Evolutionary conservation across 2,888 invertebrate species (phyloP).

Genomic region (Amphiduros pacificus): DNA sequence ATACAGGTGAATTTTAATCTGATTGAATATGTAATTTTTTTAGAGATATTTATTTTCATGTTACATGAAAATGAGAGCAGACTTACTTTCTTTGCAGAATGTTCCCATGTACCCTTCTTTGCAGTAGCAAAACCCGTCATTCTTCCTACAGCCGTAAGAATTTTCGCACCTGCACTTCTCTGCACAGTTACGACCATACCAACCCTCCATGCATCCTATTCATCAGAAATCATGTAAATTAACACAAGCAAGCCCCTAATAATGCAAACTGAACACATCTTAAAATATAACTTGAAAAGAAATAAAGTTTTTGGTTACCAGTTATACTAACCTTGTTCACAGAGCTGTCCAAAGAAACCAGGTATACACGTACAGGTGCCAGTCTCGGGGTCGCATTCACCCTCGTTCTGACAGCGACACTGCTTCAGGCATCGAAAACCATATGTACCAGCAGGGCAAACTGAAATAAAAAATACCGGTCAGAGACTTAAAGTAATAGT

Average conservation of each 20-base stretch:
- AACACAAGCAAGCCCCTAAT: no score
- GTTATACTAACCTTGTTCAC: conserved; percentile 27
- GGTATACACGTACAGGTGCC: conserved; percentile 48
- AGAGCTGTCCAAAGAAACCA: conserved; percentile 33
- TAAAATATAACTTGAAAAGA: no score
- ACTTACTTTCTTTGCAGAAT: conserved; percentile 12
- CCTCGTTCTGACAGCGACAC: conserved; percentile 61
- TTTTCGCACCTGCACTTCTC: conserved; percentile 9
- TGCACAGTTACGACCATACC: conserved; percentile 7
- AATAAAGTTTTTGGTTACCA: no score
- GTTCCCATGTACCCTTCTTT: conserved; percentile 33
- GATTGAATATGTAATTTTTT: no score
- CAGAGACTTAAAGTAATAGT: not conserved
- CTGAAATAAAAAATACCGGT: not conserved
- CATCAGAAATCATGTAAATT: conserved; percentile 5
- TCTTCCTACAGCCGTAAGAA: conserved; percentile 33
- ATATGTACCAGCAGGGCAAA: conserved; percentile 53
- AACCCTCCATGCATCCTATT: conserved; percentile 60
- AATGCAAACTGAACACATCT: no score
- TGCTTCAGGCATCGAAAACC: conserved; percentile 54
- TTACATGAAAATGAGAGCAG: no score
- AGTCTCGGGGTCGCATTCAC: conserved; percentile 52
- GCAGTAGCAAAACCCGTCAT: conserved; percentile 42
- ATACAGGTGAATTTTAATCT: no score
- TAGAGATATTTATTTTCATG: no score